Base-by-base conservation (phyloP, 2,113 vertebrate species). In the Burhinus bistriatus region DNA sequence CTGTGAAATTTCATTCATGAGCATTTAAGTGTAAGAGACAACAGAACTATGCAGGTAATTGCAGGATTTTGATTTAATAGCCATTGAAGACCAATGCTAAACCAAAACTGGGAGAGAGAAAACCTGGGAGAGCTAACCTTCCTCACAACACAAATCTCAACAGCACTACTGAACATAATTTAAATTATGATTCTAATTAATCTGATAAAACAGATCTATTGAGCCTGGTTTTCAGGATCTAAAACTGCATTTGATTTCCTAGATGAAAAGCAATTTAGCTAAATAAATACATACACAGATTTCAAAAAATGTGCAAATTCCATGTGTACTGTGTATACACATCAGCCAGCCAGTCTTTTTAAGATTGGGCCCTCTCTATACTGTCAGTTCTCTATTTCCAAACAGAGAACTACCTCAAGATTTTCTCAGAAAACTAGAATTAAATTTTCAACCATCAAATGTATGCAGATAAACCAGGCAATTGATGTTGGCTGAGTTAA, bases 401-500 rank as follows among this genome's bases (percentile, higher is more conserved):
- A 38, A 54, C 25, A 79, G 16, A 30, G 42, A 76, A 47, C 77
- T 71, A 64, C 58, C 34, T 62, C 45, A 88, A 34, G 17, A 42
- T 91, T 96, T 93, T 76, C 51, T 40, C 52, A 72, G 47, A 55
- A 92, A 92, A 78, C 22, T 42, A 12, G 59, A 66, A 78, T 75
- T 83, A 70, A 68, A 80, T 86, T 87, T 90, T 93, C 77, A 81
- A 15, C 14, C 14, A 68, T 78, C 40, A 65, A 59, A 75, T 55
- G 14, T 71, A 36, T 65, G 57, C 61, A 96, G 89, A 93, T 83
- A 68, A 92, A 64, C 51, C 87, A 65, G 83, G 64, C 85, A 79
- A 87, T 87, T 95, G 61, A 92, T 96, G 79, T 51, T 72, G 73
- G 55, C 94, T 90, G 80, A 40, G 83, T 96, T 90, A 96, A 96